Evolutionary conservation across 2,797 vertebrate species (phyloP).

Genomic region (Melanotaenia parkinsoni): DNA sequence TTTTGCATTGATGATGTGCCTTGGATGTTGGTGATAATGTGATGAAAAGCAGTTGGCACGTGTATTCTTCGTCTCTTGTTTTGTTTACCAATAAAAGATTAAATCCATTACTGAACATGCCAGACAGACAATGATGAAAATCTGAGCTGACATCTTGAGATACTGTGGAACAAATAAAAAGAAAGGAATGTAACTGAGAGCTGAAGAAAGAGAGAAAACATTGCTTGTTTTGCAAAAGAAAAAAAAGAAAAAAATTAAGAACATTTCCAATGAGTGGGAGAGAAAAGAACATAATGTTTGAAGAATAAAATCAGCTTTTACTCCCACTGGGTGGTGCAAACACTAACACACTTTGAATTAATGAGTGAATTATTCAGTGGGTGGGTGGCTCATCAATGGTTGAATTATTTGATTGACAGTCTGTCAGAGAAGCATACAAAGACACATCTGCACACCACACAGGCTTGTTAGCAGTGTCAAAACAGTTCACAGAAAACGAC

Average conservation of each 20-base stretch:
- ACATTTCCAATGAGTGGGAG: slow-evolving; percentile 50
- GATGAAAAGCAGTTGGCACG: slow-evolving; percentile 28
- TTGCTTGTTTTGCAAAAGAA: slow-evolving; percentile 30
- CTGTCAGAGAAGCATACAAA: slow-evolving; percentile 28
- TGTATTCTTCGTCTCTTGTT: slow-evolving; percentile 24
- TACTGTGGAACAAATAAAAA: not conserved
- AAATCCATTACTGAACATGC: slow-evolving; percentile 40
- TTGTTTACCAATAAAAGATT: slow-evolving; percentile 35
- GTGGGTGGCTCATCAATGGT: slow-evolving; percentile 50
- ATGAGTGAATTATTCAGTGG: slow-evolving; percentile 45
- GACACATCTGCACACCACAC: slow-evolving; percentile 15
- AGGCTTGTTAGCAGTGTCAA: slow-evolving; percentile 24
- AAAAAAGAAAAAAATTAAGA: slow-evolving; percentile 46
- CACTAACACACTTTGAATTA: slow-evolving; percentile 37
- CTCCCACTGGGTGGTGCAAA: slow-evolving; percentile 39
- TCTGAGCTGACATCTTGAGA: not conserved
- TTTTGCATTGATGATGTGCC: slow-evolving; percentile 3
- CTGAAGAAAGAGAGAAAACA: slow-evolving; percentile 21
- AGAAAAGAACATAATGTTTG: slow-evolving; percentile 47
- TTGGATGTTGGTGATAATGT: not conserved
- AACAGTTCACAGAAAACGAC: slow-evolving; percentile 44
- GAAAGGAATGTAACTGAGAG: not conserved
- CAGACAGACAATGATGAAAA: slow-evolving; percentile 22
- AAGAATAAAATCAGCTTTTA: slow-evolving; percentile 52
- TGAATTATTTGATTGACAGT: slow-evolving; percentile 48